phyloP scores from a whole-genome alignment of 2,888 invertebrate genomes.

The Bugula neritina region DNA sequence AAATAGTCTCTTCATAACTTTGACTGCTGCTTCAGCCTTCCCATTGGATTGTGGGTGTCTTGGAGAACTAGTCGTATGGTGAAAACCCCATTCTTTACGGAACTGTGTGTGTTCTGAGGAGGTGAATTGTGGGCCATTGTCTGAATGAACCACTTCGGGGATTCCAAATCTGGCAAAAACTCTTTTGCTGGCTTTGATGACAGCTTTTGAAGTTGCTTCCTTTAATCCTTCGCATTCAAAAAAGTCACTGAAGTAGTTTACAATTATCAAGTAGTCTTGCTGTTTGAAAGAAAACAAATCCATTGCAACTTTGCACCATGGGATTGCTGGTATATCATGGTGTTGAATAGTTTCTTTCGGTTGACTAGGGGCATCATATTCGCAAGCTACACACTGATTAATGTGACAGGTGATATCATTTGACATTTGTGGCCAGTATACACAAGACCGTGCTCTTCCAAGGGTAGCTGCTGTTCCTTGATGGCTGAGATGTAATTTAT shows the following conservation, averaged over 20 bases:
- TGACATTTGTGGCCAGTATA: conserved; percentile 1
- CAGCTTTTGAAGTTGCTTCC: not conserved
- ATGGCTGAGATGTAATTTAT: conserved; percentile 13
- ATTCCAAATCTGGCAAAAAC: not conserved
- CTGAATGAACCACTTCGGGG: not conserved
- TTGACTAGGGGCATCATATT: not conserved
- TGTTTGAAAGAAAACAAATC: not conserved
- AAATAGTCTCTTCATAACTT: not conserved
- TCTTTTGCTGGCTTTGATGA: not conserved
- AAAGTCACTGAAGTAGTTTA: not conserved
- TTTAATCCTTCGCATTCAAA: not conserved
- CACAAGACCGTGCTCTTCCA: not conserved
- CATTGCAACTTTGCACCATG: conserved; percentile 15
- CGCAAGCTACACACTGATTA: conserved; percentile 8
- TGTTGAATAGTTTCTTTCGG: not conserved
- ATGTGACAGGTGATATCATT: not conserved
- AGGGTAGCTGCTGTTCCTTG: conserved; percentile 10
- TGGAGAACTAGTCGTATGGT: not conserved
- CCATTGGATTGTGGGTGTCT: not conserved
- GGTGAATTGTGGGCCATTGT: not conserved
- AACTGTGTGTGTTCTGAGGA: not conserved
- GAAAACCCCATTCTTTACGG: not conserved
- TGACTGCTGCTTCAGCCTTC: not conserved
- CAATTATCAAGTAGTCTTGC: not conserved
- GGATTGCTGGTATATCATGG: not conserved